Evolutionary conservation across 2,888 invertebrate species (phyloP), one percentile per base, ranked within the genome.

Genomic region (Lagria hirta): DNA sequence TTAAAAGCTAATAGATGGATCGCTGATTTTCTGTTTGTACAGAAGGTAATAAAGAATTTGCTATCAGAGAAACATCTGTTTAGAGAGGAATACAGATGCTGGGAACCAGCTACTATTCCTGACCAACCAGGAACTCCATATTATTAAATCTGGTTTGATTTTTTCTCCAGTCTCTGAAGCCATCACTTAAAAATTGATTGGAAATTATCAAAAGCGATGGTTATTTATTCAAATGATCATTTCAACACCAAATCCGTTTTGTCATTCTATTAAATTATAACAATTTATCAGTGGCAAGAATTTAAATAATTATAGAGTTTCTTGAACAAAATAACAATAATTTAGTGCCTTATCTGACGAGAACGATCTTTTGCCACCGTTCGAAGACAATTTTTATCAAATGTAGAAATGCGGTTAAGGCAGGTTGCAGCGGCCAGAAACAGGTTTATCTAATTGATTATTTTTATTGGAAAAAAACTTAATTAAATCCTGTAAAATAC

Each of bases 371-470:
- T 36, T 16, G 35, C 45, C 40, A 45, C 45, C 45, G 34, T n/a
- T n/a, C n/a, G n/a, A 24, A 17, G 33, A 28, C 38, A 38, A 37
- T 38, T 34, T 34, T 38, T 37, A 38, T 27, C 34, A 36, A 42
- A 23, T 28, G 22, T 12, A 13, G 30, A 23, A 20, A 12, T 32
- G 26, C 22, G 26, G 33, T 33, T 27, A 32, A 37, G 33, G 35
- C 41, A 41, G 41, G 32, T 41, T 33, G 33, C 33, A 30, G 21
- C 33, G 32, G n/a, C n/a, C n/a, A n/a, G n/a, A 48, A 58, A 56
- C 57, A 43, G 55, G 57, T 58, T 56, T 43, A 45, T 48, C 44
- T 55, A 58, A 58, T 54, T 56, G 57, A 57, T 57, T 54, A 54
- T 56, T 53, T 53, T 54, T 41, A 32, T 33, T 20, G 20, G 38